phyloP scores from a whole-genome alignment of 2,888 invertebrate species.

The Thecophora atra region DNA sequence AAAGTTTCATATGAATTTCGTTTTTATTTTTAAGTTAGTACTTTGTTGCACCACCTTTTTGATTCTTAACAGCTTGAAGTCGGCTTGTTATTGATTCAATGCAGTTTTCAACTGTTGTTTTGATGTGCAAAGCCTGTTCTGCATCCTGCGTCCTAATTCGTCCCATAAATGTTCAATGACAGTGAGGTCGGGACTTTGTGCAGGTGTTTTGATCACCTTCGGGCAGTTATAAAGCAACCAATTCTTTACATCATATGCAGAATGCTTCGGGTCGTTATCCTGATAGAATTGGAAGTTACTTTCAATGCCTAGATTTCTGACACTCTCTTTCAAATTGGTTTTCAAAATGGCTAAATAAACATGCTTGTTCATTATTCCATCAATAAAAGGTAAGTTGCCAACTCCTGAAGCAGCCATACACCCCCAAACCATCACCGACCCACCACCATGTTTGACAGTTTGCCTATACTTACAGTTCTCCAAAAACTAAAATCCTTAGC shows the following conservation, averaged over 20 bases:
- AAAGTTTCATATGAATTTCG: too few relatives aligned
- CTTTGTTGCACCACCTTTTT: too few relatives aligned
- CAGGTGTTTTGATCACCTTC: slow-evolving; percentile 9
- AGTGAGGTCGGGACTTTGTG: slow-evolving; percentile 11
- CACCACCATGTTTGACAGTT: not conserved
- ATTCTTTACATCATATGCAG: slow-evolving; percentile 5
- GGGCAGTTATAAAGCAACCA: slow-evolving; percentile 16
- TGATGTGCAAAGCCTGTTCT: too few relatives aligned
- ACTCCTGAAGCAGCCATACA: slow-evolving; percentile 6
- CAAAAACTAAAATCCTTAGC: not conserved
- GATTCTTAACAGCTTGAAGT: too few relatives aligned
- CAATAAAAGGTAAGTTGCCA: slow-evolving; percentile 8
- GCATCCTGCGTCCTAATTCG: slow-evolving; percentile 2
- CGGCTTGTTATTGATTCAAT: too few relatives aligned
- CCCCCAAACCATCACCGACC: slow-evolving; percentile 1
- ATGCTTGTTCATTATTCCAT: slow-evolving; percentile 23
- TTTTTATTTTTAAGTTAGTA: too few relatives aligned
- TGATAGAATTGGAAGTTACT: too few relatives aligned
- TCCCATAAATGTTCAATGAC: slow-evolving; percentile 16
- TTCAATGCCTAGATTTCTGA: too few relatives aligned
- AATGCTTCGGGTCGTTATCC: slow-evolving; percentile 13
- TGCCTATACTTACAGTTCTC: not conserved
- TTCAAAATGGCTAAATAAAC: slow-evolving; percentile 18
- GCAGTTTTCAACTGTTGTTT: too few relatives aligned
- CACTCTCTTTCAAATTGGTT: not conserved